Evolutionary conservation across 2,113 vertebrate species (phyloP).

Genomic region (Bubo scandiacus): DNA sequence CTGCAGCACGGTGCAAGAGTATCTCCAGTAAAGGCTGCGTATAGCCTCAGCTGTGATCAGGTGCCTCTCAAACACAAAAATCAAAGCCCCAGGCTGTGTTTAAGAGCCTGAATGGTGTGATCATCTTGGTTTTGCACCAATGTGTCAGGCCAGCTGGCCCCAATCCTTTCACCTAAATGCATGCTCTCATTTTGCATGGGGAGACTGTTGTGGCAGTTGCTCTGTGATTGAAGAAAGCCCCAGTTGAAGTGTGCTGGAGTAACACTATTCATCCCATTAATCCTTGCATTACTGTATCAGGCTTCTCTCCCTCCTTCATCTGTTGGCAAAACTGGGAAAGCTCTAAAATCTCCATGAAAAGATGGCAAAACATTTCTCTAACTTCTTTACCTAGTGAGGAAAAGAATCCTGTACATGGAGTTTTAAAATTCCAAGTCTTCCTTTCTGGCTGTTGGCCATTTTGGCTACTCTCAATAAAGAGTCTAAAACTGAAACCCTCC

Average conservation of each 20-base stretch:
- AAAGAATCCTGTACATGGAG: not conserved
- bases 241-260: not conserved
- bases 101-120: not conserved
- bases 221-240: not conserved
- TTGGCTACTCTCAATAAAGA: not conserved
- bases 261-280: not conserved
- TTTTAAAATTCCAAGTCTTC: not conserved
- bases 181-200: not conserved
- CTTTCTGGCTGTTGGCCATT: not conserved
- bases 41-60: not conserved
- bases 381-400: not conserved
- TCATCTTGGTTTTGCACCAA: no score
- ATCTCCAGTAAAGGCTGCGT: not conserved
- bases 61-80: no score
- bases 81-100: not conserved
- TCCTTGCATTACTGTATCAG: not conserved
- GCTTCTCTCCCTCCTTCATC: not conserved
- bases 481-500: not conserved
- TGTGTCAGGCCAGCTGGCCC: not conserved
- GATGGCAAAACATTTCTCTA: not conserved
- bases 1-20: not conserved
- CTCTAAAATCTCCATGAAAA: not conserved
- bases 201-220: not conserved
- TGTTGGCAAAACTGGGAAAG: not conserved
- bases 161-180: not conserved